phyloP scores from a whole-genome alignment of 2,113 vertebrate species.

The Acanthisitta chloris region DNA sequence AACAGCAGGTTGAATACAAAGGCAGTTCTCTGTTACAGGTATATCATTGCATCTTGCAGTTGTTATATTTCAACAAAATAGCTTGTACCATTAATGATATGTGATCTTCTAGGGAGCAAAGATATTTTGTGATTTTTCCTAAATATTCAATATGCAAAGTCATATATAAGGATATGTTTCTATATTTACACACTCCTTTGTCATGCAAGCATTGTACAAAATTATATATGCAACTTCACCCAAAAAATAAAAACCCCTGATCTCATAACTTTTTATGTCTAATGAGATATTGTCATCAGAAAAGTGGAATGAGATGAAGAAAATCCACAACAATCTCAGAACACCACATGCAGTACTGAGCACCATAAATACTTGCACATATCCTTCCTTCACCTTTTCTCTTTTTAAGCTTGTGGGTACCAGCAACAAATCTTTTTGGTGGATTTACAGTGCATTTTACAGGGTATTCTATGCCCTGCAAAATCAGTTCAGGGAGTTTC shows the following conservation, averaged over 20 bases:
- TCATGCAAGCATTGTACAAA: not conserved
- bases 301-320: not conserved
- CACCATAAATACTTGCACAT: not conserved
- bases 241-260: not conserved
- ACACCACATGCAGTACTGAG: not conserved
- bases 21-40: rapidly evolving
- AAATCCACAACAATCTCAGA: not conserved
- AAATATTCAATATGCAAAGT: not conserved
- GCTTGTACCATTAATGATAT: not conserved
- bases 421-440: not conserved
- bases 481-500: not conserved
- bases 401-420: not conserved
- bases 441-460: not conserved
- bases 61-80: not conserved
- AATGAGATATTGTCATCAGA: not conserved
- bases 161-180: not conserved
- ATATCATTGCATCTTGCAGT: not conserved
- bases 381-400: not conserved
- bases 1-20: not conserved
- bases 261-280: not conserved
- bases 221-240: not conserved
- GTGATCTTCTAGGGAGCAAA: not conserved
- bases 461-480: not conserved
- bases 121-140: not conserved
- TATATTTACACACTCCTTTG: not conserved